These are phyloP conservation scores for Halictus ligatus DNA, from an alignment of 2,888 invertebrate genomes.

Conservation along the genomic window DNA sequence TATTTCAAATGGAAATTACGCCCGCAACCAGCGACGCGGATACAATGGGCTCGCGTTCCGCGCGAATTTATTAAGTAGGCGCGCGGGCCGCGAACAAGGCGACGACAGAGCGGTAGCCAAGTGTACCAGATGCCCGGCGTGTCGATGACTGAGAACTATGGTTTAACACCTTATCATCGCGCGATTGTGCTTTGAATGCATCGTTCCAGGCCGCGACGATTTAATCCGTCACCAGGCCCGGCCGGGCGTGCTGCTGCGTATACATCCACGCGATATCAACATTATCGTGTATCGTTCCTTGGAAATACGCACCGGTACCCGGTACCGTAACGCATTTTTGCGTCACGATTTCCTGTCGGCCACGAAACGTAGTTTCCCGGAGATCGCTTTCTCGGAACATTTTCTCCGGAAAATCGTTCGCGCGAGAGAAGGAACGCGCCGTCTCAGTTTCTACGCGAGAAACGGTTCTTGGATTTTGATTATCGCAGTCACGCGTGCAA, in stretches of 20 bases:
- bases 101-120: constrained; percentile 30
- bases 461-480: not conserved
- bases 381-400: not conserved
- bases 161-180: constrained; percentile 25
- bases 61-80: constrained; percentile 48
- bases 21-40: not conserved
- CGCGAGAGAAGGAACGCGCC: no score
- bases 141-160: constrained; percentile 27
- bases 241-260: not conserved
- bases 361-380: not conserved
- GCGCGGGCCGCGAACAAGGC: constrained; percentile 28
- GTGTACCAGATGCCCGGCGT: constrained; percentile 9
- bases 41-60: constrained; percentile 24
- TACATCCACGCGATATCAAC: not conserved
- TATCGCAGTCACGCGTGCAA: not conserved
- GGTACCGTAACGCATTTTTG: not conserved
- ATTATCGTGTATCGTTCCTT: not conserved
- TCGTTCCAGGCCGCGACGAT: not conserved
- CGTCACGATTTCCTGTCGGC: not conserved
- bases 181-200: constrained; percentile 29
- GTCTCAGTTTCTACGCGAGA: no score
- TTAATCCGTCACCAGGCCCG: not conserved
- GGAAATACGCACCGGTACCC: not conserved
- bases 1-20: constrained; percentile 36
- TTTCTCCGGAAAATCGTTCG: not conserved